Evolutionary conservation across 1,140 invertebrate genomes (phyloP), one percentile per base, ranked within the genome.

Genomic region (Nasonia vitripennis): DNA sequence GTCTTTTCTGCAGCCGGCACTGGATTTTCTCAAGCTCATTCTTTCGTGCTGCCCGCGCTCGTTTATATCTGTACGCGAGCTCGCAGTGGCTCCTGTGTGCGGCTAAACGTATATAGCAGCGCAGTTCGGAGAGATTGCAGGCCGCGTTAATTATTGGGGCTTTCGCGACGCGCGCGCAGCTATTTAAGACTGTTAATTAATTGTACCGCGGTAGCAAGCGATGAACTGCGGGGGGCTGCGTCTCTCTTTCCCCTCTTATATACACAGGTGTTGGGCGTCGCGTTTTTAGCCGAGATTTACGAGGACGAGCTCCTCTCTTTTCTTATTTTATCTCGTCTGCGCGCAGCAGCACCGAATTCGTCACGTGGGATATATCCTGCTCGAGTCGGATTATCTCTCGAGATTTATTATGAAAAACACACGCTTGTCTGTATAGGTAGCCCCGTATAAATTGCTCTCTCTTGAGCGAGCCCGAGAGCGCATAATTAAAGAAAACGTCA

Each of bases 111-210:
- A 20, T n/a, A 20, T n/a, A 2, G 1, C 4, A 62, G 55, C 12
- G 7, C 7, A 45, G 41, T 45, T 45, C 41, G 55, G 1, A 2
- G 55, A 62, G 55, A 20, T 75, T 20, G 41, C 27, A 34, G 14
- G 2, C 23, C 20, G 51, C 62, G 78, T 80, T 80, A 80, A 68
- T 80, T 80, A 67, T 80, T 23, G 31, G 62, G 78, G 27, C 45
- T 80, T 68, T 62, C 27, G 78, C 27, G 78, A 51, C 14, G 74
- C 27, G 27, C 27, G 27, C 14, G 75, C 6, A 12, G 75, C 45
- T 78, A 51, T 31, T 31, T 78, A 27, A 80, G 62, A 67, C 55
- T 80, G 51, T 3, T 67, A 80, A 80, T 80, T 80, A 80, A 80
- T 80, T 80, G 45, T 23, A 62, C 17, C 17, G 55, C 20, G 10